Evolutionary conservation across 2,113 vertebrate genomes (phyloP).

Genomic region (Zosterops japonicus): DNA sequence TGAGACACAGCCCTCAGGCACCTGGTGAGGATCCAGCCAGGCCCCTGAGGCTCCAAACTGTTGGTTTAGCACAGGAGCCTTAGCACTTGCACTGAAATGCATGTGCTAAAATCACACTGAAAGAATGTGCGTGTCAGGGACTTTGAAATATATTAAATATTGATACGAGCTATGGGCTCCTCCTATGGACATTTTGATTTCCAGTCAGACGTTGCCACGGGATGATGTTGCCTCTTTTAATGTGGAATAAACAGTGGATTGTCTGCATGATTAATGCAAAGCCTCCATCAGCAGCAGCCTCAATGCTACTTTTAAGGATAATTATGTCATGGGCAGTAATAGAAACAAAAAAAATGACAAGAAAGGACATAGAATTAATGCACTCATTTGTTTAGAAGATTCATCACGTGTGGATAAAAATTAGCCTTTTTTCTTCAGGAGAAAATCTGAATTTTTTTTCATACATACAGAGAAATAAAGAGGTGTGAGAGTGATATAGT

Average conservation of each 20-base stretch:
- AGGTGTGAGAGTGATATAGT: background rate
- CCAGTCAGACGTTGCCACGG: background rate
- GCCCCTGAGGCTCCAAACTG: conserved; percentile 10
- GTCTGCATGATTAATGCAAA: background rate
- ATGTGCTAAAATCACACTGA: background rate
- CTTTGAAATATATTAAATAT: conserved; percentile 16
- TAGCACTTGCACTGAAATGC: background rate
- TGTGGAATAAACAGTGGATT: background rate
- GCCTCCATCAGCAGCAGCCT: background rate
- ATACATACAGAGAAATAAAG: background rate
- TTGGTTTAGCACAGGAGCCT: background rate
- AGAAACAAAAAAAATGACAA: background rate
- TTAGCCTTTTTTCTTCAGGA: background rate
- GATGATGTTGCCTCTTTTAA: background rate
- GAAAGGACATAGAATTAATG: background rate
- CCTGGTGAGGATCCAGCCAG: conserved; percentile 1
- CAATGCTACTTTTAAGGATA: background rate
- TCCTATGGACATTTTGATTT: background rate
- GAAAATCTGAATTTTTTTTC: background rate
- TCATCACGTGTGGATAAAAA: fast-evolving
- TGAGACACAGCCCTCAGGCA: conserved; percentile 19
- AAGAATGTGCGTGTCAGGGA: background rate
- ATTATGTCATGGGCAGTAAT: background rate
- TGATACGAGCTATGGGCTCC: background rate
- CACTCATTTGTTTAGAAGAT: background rate